Evolutionary conservation across 2,113 vertebrate species (phyloP).

Genomic region (Labeo catla): DNA sequence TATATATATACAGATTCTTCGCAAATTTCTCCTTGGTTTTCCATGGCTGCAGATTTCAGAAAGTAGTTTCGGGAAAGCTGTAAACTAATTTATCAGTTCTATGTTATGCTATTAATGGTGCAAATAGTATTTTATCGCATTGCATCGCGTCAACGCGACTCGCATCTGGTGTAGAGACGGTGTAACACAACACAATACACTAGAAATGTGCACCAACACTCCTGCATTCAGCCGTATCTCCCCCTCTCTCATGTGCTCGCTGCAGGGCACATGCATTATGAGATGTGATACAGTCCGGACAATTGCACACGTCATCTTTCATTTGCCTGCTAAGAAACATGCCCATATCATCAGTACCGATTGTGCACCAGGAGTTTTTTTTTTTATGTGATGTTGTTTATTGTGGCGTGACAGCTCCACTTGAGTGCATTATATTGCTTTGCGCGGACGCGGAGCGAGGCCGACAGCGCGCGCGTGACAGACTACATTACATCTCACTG

Average conservation of each 20-base stretch:
- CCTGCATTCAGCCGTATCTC: background rate
- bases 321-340: conserved; percentile 53
- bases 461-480: conserved; percentile 49
- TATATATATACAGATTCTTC: no score
- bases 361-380: conserved; percentile 56
- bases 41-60: no score
- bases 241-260: conserved; percentile 37
- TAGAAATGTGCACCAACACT: background rate
- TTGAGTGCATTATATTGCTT: conserved; percentile 64
- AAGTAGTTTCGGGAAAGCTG: no score
- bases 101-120: no score
- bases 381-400: conserved; percentile 56
- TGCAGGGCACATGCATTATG: conserved; percentile 32
- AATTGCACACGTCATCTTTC: conserved; percentile 63
- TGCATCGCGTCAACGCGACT: no score
- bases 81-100: no score
- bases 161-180: no score
- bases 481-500: conserved; percentile 27
- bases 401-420: conserved; percentile 58
- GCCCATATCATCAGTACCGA: background rate
- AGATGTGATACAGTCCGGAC: conserved; percentile 39
- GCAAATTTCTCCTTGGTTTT: no score
- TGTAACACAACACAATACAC: background rate
- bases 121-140: no score
- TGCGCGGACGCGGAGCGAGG: conserved; percentile 53